These are phyloP conservation scores for Desmodus rotundus DNA, from an alignment of 2,113 vertebrate species.

Conservation along the genomic window DNA sequence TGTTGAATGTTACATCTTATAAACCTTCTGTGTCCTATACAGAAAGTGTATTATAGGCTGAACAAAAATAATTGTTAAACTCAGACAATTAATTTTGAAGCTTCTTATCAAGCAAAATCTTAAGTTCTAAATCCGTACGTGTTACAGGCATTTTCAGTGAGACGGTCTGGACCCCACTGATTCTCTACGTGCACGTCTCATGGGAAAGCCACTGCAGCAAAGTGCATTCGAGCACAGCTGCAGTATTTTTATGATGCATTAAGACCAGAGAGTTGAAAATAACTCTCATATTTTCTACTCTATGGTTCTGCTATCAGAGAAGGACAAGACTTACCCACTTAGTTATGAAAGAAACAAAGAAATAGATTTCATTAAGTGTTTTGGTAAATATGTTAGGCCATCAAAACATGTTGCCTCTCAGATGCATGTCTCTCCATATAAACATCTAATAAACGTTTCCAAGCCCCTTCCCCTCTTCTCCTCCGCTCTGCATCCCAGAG, in stretches of 20 bases:
- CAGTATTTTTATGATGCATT: not conserved
- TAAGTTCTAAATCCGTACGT: not conserved
- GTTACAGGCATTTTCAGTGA: not conserved
- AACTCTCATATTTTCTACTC: not conserved
- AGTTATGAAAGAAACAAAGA: not conserved
- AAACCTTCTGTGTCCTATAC: not conserved
- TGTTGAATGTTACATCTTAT: constrained; percentile 28
- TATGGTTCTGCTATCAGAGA: not conserved
- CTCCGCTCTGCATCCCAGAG: not conserved
- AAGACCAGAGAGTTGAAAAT: not conserved
- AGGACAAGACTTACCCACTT: not conserved
- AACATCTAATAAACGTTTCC: not conserved
- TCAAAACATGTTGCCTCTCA: not conserved
- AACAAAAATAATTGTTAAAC: not conserved
- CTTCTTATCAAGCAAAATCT: not conserved
- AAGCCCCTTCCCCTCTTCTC: not conserved
- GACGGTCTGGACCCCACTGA: not conserved
- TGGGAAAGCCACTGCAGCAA: not conserved
- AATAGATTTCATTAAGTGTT: not conserved
- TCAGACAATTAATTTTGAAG: constrained; percentile 21
- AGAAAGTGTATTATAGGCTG: not conserved
- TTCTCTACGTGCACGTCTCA: not conserved
- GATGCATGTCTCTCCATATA: not conserved
- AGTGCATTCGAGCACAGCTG: not conserved
- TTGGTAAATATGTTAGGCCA: not conserved